Percentiles rank a stretch among this genome's conserved stretches.
phyloP scores from a whole-genome alignment of 2,888 invertebrate species.

The Bimastos eiseni region DNA sequence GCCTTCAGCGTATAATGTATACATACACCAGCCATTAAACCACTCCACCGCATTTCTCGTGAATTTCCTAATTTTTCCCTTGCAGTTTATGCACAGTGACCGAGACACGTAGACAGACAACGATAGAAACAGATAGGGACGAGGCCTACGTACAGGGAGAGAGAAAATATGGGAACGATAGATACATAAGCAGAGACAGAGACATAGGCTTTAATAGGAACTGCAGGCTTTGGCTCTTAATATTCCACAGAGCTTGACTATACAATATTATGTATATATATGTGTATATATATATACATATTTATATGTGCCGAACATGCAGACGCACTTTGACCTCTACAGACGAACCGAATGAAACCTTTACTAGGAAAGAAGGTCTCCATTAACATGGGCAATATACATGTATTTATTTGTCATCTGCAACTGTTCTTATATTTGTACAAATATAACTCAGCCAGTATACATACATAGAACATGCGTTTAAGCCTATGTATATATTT shows the following conservation, averaged over 20 bases:
- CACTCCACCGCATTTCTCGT: not conserved
- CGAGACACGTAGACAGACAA: no score
- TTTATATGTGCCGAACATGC: not conserved
- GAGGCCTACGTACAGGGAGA: not conserved
- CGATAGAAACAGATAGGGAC: not conserved
- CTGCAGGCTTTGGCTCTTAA: not conserved
- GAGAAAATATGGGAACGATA: not conserved
- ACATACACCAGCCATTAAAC: not conserved
- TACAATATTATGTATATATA: no score
- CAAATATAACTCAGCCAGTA: no score
- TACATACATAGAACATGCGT: no score
- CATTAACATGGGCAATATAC: not conserved
- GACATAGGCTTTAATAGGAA: no score
- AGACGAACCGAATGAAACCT: not conserved
- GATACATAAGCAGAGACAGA: not conserved
- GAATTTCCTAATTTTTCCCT: not conserved
- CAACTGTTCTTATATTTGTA: not conserved
- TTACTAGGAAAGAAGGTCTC: not conserved
- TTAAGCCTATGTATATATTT: no score
- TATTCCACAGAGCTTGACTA: not conserved
- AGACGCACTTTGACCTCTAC: not conserved
- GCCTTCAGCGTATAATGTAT: not conserved
- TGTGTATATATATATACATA: no score
- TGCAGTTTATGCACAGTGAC: no score
- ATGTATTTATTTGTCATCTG: not conserved